Evolutionary conservation across 2,888 invertebrate genomes (phyloP).

Genomic region (Coronaproctus castanopsis): DNA sequence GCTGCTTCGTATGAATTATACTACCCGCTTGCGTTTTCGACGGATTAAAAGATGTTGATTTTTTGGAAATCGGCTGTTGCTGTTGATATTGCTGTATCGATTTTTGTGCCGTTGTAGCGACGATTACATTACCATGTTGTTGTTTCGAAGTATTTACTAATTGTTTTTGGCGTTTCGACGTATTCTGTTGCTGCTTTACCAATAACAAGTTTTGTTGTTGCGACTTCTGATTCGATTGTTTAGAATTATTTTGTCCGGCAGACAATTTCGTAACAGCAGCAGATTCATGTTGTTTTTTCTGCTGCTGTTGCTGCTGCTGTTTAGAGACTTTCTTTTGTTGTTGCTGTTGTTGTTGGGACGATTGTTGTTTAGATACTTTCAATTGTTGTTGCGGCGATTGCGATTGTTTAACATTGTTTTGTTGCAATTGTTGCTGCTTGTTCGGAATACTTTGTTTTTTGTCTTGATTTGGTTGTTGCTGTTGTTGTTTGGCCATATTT

Average conservation of each 20-base stretch:
- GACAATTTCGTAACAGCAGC: too few relatives aligned
- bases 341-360: conserved; percentile 17
- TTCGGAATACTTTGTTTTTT: conserved; percentile 11
- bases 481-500: neutral
- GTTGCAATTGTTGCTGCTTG: conserved; percentile 10
- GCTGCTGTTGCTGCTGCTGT: conserved; percentile 12
- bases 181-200: neutral
- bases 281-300: neutral
- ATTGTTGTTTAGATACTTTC: conserved; percentile 6
- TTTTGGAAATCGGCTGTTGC: conserved; percentile 12
- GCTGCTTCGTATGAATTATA: conserved; percentile 12
- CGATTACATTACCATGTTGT: too few relatives aligned
- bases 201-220: too few relatives aligned
- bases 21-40: too few relatives aligned
- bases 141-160: neutral
- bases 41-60: too few relatives aligned
- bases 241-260: too few relatives aligned
- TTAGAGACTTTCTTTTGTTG: conserved; percentile 17
- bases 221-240: neutral
- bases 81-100: conserved; percentile 11
- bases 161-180: neutral
- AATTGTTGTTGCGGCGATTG: conserved; percentile 7
- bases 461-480: neutral
- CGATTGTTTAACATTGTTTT: too few relatives aligned
- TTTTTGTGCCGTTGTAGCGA: too few relatives aligned